Conservation (phyloP, 2,113 vertebrate genomes). For the Ochotona princeps region DNA sequence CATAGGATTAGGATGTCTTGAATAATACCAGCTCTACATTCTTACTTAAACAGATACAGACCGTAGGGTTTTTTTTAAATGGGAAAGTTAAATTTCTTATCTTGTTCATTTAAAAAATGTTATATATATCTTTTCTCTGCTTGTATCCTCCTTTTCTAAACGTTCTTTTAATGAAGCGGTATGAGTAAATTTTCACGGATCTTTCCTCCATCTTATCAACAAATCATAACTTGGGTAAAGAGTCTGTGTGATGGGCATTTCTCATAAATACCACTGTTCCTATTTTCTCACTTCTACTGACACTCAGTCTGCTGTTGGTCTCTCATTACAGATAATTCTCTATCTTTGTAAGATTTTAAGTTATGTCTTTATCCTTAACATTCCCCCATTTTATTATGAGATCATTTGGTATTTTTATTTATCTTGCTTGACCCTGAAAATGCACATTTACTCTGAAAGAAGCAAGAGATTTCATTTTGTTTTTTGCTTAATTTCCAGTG, state of each 20-base stretch:
- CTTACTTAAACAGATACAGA: neutral
- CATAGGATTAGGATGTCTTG: neutral
- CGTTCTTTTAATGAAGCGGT: neutral
- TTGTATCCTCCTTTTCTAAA: neutral
- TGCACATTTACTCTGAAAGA: neutral
- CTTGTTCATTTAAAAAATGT: neutral
- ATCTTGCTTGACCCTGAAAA: neutral
- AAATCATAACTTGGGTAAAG: neutral
- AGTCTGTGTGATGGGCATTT: neutral
- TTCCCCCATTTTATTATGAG: neutral
- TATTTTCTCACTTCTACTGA: conserved; percentile 9
- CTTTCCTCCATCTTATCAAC: neutral
- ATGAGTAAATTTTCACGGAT: neutral
- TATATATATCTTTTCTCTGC: neutral
- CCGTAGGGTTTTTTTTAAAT: neutral
- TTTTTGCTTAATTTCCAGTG: neutral
- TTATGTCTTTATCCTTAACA: neutral
- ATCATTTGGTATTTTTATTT: neutral
- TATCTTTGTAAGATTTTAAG: conserved; percentile 10
- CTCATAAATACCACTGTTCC: neutral
- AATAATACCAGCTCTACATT: neutral
- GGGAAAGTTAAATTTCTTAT: conserved; percentile 25
- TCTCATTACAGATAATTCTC: conserved; percentile 4
- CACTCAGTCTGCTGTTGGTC: neutral
- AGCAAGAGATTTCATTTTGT: neutral